Conservation (phyloP, 2,797 vertebrate genomes). For the Cuniculus paca region DNA sequence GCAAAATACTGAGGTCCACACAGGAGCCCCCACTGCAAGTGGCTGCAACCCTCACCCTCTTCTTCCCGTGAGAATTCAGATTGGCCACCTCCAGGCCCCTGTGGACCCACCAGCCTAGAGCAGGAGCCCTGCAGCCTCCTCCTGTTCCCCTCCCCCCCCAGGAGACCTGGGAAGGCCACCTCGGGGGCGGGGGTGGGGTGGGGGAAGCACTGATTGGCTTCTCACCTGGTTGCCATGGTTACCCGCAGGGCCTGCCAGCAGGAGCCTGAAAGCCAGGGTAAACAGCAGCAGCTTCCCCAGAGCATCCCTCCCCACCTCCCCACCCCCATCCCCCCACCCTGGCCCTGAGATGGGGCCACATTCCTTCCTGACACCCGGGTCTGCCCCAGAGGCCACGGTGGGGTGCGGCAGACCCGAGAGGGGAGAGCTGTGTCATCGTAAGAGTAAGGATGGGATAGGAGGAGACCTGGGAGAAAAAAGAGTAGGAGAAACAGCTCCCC, state of each 20-base stretch:
- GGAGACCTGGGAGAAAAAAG: constrained; percentile 1
- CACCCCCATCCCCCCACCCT: not conserved
- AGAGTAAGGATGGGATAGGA: not conserved
- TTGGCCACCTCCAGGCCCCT: not conserved
- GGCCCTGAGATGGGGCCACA: not conserved
- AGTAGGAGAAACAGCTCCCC: not conserved
- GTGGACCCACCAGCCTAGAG: too few species aligned
- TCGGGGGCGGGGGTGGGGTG: constrained; percentile 11
- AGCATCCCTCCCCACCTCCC: too few species aligned
- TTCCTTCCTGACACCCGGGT: constrained; percentile 4
- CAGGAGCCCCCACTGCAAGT: not conserved
- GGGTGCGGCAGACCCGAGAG: not conserved
- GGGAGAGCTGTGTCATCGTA: constrained; percentile 52
- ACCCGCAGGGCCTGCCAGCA: constrained; percentile 77
- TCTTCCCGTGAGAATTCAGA: not conserved
- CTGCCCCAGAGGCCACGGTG: not conserved
- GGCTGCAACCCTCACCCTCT: not conserved
- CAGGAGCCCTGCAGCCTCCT: not conserved
- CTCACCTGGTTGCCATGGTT: constrained; percentile 83
- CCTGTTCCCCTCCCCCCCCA: not conserved
- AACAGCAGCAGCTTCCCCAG: constrained; percentile 69
- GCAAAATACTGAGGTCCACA: constrained; percentile 22
- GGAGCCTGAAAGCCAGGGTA: constrained; percentile 75
- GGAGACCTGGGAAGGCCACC: constrained; percentile 50
- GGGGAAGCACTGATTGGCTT: constrained; percentile 72